Base-by-base conservation (phyloP, 1,140 invertebrate genomes). In the Augochlora pura region DNA sequence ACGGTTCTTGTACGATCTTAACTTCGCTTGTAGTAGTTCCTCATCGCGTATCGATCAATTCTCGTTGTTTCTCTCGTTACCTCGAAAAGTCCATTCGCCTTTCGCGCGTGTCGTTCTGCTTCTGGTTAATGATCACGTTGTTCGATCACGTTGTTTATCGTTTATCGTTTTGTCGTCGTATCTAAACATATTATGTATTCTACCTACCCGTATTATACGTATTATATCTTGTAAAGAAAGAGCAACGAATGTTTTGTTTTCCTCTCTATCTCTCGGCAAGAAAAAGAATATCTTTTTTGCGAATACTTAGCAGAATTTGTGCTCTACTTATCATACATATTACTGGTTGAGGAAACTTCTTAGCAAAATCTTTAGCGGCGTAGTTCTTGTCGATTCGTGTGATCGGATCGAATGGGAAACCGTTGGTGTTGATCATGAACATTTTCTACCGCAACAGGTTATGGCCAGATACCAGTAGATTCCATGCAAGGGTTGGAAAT, bases 391-490 rank as follows among this genome's bases (percentile, higher is more conserved):
- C 70, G 62, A 65, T 71, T 64, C 57, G 25, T 38, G 52, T 73
- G 23, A 21, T 21, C 39, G n/a, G 4, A 57, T 42, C 7, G 5
- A 1, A n/a, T 38, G 7, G 21, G n/a, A 23, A n/a, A 25, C n/a
- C 12, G 49, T 23, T 16, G 63, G 32, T 52, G 25, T 79, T 79
- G 23, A 79, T 60, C 62, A 10, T 49, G 65, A 66, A 10, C 12
- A 74, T 74, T 74, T 79, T 79, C 7, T 79, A 39, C 10, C 60
- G 16, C 68, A 87, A 70, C 93, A 97, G 97, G 97, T 94, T 98
- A 98, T 96, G 97, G 98, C 95, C 97, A 97, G 95, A 96, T 98
- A 95, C 98, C 97, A 95, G 97, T 98, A 96, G 97, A 98, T 94
- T 97, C 97, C 77, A 98, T 99, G 97, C 97, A 98, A 95, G 97